A percentile compares a stretch with the other conserved stretches of the same genome.
Conservation (phyloP, 2,113 vertebrate genomes). For the Oryzias javanicus region DNA sequence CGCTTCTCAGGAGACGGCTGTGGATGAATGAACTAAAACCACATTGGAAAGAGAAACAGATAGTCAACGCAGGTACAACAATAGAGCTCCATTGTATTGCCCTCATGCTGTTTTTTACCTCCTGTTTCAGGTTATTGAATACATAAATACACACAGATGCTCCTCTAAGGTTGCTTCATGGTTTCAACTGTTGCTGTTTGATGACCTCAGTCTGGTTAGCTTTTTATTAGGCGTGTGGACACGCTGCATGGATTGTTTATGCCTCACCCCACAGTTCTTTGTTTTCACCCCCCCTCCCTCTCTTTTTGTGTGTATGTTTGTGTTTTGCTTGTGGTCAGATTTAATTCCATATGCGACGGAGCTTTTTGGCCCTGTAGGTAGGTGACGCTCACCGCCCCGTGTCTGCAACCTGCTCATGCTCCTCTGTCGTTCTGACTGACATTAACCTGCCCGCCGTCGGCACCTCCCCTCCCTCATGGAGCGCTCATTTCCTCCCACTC, state of each 20-base stretch:
- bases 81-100: no score
- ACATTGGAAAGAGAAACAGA: no score
- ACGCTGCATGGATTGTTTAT: constrained; percentile 73
- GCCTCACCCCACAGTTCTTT: constrained; percentile 38
- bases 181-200: no score
- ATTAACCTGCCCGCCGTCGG: constrained; percentile 46
- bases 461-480: not conserved
- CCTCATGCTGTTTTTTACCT: no score
- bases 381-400: constrained; percentile 70
- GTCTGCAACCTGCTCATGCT: constrained; percentile 34
- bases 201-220: no score
- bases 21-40: no score
- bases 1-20: no score
- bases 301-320: constrained; percentile 7
- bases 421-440: constrained; percentile 23
- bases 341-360: constrained; percentile 89
- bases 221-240: constrained; percentile 20
- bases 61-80: no score
- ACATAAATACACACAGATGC: no score
- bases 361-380: constrained; percentile 89
- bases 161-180: no score
- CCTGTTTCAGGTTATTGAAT: no score
- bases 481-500: constrained; percentile 23
- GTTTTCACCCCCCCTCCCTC: constrained; percentile 42
- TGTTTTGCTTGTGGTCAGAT: constrained; percentile 81